Conservation (phyloP, 1,140 invertebrate species). For the Nomia melanderi region DNA sequence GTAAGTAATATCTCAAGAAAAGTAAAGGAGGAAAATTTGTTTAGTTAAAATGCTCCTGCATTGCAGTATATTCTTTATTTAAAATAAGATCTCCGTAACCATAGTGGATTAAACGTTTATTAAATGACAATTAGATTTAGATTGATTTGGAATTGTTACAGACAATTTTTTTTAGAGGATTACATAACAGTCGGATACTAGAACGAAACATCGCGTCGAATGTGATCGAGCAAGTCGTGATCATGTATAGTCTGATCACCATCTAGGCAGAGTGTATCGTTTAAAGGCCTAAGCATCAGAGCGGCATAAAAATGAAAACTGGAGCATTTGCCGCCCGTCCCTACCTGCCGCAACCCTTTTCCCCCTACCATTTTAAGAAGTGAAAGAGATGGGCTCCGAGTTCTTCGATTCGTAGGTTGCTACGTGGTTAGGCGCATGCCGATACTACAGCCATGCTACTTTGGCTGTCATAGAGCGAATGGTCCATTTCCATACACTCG, state of each 20-base stretch:
- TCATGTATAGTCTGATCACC: slow-evolving; percentile 23
- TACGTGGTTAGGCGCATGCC: slow-evolving; percentile 63
- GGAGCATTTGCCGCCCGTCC: slow-evolving; percentile 64
- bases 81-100: neutral
- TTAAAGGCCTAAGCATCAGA: slow-evolving; percentile 52
- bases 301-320: slow-evolving; percentile 67
- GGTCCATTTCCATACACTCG: slow-evolving; percentile 66
- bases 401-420: slow-evolving; percentile 64
- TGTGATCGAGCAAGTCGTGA: slow-evolving; percentile 21
- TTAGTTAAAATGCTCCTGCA: neutral
- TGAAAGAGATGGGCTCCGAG: slow-evolving; percentile 69
- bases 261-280: slow-evolving; percentile 36
- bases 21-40: neutral
- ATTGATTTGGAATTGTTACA: neutral
- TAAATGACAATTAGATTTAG: no score
- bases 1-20: neutral
- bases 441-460: slow-evolving; percentile 54
- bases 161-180: neutral
- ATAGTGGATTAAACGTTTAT: neutral
- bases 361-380: slow-evolving; percentile 65
- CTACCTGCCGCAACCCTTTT: slow-evolving; percentile 48
- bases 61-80: no score
- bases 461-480: slow-evolving; percentile 64
- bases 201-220: neutral
- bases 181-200: slow-evolving; percentile 9